Conservation (phyloP, 2,888 invertebrate genomes). For the Drosophila anomelani region DNA sequence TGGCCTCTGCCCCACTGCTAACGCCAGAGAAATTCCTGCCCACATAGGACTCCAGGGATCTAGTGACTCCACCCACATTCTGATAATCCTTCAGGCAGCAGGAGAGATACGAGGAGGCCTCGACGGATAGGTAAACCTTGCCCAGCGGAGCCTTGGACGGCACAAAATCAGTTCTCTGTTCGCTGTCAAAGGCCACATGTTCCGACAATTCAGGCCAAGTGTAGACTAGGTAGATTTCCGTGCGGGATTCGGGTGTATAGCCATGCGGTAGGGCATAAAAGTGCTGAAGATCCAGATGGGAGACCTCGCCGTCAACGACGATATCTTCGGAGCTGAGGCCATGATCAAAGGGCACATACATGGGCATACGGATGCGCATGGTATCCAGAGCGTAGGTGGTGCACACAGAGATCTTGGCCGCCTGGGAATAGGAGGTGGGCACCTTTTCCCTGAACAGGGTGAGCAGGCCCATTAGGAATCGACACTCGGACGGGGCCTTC, state of each 20-base stretch:
- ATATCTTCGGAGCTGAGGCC: constrained; percentile 67
- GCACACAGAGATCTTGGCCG: constrained; percentile 88
- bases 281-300: constrained; percentile 48
- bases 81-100: constrained; percentile 91
- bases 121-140: constrained; percentile 87
- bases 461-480: constrained; percentile 92
- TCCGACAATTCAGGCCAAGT: constrained; percentile 95
- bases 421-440: constrained; percentile 87
- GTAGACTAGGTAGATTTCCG: constrained; percentile 90
- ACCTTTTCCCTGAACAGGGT: constrained; percentile 96
- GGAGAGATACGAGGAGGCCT: constrained; percentile 90
- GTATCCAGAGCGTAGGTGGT: constrained; percentile 87
- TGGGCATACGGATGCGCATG: constrained; percentile 81
- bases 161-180: constrained; percentile 94
- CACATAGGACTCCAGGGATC: constrained; percentile 76
- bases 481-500: constrained; percentile 91
- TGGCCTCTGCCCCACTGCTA: constrained; percentile 86
- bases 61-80: constrained; percentile 86
- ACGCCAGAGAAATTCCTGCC: constrained; percentile 84
- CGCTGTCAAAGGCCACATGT: constrained; percentile 94
- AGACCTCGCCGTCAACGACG: constrained; percentile 52
- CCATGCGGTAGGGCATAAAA: constrained; percentile 92
- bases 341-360: constrained; percentile 71
- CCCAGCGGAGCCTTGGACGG: constrained; percentile 90
- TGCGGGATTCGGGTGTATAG: constrained; percentile 92